Evolutionary conservation across 2,888 invertebrate genomes (phyloP).

Genomic region (Philhelius pedissequus): DNA sequence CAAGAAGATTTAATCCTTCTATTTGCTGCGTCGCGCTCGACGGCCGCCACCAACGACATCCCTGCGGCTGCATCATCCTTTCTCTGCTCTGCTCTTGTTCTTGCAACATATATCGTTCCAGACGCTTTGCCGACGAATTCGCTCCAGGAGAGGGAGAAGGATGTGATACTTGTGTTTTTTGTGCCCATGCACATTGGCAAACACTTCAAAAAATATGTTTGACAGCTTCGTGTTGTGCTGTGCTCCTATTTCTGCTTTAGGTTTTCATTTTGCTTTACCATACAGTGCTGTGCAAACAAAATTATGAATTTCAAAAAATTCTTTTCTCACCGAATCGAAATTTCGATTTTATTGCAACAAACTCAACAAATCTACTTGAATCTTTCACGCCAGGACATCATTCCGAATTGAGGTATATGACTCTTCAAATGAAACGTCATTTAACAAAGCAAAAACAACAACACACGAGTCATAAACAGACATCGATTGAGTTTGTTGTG

Average conservation of each 20-base stretch:
- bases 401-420: too few species aligned
- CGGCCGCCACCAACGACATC: not conserved
- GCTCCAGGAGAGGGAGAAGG: constrained; percentile 12
- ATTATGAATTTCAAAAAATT: too few species aligned
- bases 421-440: too few species aligned
- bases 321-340: too few species aligned
- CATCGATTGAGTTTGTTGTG: too few species aligned
- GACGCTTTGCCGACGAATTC: not conserved
- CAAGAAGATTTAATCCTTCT: constrained; percentile 57
- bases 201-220: constrained; percentile 61
- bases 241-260: not conserved
- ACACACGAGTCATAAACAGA: too few species aligned
- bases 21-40: not conserved
- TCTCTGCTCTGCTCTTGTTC: not conserved
- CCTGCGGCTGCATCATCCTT: not conserved
- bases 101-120: not conserved
- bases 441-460: too few species aligned
- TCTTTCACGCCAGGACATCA: too few species aligned
- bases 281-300: not conserved
- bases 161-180: constrained; percentile 59
- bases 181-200: constrained; percentile 60
- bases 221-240: constrained; percentile 32
- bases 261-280: not conserved
- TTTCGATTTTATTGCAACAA: too few species aligned
- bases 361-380: too few species aligned